Evolutionary conservation across 2,888 invertebrate species (phyloP).

Genomic region (Rambutsinella grinnellia): DNA sequence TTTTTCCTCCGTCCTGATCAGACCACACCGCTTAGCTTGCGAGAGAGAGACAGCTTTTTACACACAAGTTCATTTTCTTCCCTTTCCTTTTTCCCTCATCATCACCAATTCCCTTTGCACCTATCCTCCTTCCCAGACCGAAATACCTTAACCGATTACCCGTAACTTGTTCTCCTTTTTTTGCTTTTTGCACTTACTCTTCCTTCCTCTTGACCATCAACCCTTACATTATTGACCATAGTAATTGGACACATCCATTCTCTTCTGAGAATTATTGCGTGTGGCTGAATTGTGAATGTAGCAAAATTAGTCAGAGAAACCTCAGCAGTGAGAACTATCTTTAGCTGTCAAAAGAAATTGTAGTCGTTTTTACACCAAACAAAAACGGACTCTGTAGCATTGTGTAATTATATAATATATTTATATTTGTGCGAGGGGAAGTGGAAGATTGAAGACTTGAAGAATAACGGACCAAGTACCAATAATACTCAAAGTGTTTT

Average conservation of each 20-base stretch:
- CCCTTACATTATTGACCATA: no score
- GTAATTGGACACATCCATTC: neutral
- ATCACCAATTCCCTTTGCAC: slow-evolving; percentile 23
- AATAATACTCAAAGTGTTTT: no score
- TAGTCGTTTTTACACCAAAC: no score
- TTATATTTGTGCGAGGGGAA: no score
- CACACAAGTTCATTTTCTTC: slow-evolving; percentile 14
- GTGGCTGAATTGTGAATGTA: neutral
- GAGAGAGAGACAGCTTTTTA: neutral
- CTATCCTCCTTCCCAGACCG: neutral
- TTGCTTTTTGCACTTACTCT: neutral
- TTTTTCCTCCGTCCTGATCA: slow-evolving; percentile 45
- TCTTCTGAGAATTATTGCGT: neutral
- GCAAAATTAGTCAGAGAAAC: slow-evolving; percentile 22
- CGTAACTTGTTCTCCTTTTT: slow-evolving; percentile 18
- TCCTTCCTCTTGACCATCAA: no score
- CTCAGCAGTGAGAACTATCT: no score
- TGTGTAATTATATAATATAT: no score
- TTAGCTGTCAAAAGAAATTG: no score
- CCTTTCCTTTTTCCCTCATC: slow-evolving; percentile 9
- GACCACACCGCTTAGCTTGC: slow-evolving; percentile 29
- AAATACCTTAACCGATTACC: slow-evolving; percentile 18
- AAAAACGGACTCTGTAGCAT: no score
- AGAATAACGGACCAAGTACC: no score
- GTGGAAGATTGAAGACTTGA: no score